Evolutionary conservation across 2,888 invertebrate genomes (phyloP).

Genomic region (Antheraea assamensis): DNA sequence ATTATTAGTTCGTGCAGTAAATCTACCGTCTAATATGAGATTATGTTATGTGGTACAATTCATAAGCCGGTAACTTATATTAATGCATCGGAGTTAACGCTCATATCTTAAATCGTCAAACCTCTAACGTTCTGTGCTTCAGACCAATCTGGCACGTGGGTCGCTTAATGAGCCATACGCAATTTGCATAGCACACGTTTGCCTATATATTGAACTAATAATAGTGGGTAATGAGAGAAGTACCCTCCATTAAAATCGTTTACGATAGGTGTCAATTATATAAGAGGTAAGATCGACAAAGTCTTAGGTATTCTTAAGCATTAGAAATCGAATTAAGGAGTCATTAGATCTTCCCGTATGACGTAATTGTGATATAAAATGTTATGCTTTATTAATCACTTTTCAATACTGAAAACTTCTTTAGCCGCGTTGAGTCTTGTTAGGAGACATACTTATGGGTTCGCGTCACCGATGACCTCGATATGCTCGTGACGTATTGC

Average conservation of each 20-base stretch:
- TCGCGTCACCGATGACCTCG: no score
- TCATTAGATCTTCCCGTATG: no score
- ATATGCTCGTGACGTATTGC: no score
- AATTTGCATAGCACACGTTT: constrained; percentile 15
- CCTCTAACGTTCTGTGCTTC: constrained; percentile 1
- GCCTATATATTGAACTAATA: constrained; percentile 40
- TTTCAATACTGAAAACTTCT: no score
- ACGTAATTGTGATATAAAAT: no score
- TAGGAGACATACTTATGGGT: no score
- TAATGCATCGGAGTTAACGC: background rate
- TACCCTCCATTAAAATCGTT: constrained; percentile 20
- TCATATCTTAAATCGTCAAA: background rate
- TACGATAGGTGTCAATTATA: constrained; percentile 22
- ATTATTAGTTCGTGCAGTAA: constrained; percentile 34
- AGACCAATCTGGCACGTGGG: constrained; percentile 7
- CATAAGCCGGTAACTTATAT: constrained; percentile 8
- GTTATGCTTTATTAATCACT: background rate
- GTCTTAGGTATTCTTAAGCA: no score
- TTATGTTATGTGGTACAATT: constrained; percentile 28
- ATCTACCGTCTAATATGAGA: constrained; percentile 33
- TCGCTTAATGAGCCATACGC: constrained; percentile 32
- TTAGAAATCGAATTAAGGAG: no score
- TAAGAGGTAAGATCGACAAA: no score
- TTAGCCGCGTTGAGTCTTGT: no score
- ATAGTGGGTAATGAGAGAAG: constrained; percentile 40